A percentile compares a stretch with the other conserved stretches of the same genome.
Evolutionary conservation across 2,888 invertebrate species (phyloP).

Genomic region (Prionchulus punctatus): DNA sequence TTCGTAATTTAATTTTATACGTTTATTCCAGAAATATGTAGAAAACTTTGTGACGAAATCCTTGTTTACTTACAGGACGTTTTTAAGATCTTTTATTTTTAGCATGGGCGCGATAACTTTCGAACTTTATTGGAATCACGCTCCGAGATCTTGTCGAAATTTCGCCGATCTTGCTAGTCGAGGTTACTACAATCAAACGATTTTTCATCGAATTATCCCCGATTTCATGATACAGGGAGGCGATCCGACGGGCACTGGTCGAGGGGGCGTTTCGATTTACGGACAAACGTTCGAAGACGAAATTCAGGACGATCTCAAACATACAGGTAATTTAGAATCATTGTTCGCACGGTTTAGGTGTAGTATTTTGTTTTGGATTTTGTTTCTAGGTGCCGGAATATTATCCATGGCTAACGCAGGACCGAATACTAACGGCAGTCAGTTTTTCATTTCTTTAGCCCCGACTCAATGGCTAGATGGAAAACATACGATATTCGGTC

Average conservation of each 20-base stretch:
- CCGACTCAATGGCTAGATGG: conserved; percentile 96
- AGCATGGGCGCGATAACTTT: conserved; percentile 73
- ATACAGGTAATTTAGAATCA: conserved; percentile 51
- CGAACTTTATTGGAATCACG: conserved; percentile 95
- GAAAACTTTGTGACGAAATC: too few species aligned
- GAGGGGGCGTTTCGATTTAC: conserved; percentile 90
- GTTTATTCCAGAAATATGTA: too few species aligned
- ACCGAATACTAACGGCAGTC: conserved; percentile 87
- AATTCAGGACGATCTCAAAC: conserved; percentile 77
- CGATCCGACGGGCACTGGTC: conserved; percentile 85
- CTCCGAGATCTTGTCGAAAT: conserved; percentile 89
- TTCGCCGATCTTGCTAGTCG: conserved; percentile 81
- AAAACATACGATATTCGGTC: conserved; percentile 84
- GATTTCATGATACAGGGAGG: conserved; percentile 52
- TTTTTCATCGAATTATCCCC: conserved; percentile 84
- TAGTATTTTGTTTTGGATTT: not conserved
- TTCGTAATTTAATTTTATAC: too few species aligned
- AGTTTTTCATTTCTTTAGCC: conserved; percentile 90
- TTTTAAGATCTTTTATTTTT: conserved; percentile 9
- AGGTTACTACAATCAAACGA: conserved; percentile 86
- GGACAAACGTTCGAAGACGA: conserved; percentile 88
- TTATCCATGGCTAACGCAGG: conserved; percentile 97
- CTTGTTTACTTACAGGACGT: too few species aligned
- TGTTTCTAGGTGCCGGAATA: conserved; percentile 51
- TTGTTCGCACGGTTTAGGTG: not conserved